phyloP scores from a whole-genome alignment of 2,797 vertebrate species.

The Argya squamiceps region DNA sequence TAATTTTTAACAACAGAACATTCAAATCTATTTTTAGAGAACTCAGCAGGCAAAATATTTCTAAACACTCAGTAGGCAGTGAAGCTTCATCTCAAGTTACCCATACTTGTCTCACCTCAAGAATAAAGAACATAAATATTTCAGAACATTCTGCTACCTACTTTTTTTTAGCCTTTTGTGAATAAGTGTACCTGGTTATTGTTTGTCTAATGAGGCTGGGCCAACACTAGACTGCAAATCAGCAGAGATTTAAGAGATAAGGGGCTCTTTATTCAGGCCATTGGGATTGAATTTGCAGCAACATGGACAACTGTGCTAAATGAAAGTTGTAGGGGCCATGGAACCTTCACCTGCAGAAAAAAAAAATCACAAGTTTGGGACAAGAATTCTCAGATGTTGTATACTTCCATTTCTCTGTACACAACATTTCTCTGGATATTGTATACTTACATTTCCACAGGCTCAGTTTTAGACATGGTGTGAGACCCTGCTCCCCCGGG shows the following conservation, averaged over 20 bases:
- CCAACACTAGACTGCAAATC: background rate
- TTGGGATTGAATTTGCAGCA: background rate
- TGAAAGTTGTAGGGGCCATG: fast-evolving
- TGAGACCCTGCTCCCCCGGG: fast-evolving
- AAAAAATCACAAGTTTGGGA: background rate
- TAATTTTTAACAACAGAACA: background rate
- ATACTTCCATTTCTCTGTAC: too few species aligned
- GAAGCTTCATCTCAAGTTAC: background rate
- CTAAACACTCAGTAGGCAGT: background rate
- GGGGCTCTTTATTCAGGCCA: background rate
- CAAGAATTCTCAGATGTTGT: background rate
- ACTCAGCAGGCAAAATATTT: background rate
- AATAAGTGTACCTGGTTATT: background rate
- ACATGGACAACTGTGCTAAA: background rate
- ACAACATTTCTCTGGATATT: background rate
- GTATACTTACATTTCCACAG: background rate
- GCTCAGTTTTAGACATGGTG: background rate
- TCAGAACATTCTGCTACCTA: background rate
- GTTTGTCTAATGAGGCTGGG: background rate
- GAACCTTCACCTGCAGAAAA: background rate
- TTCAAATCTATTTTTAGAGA: background rate
- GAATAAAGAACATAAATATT: background rate
- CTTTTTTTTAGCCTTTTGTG: background rate
- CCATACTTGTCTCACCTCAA: background rate
- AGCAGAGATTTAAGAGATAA: background rate